Conservation (phyloP, 2,113 vertebrate species). For the Zosterops japonicus region DNA sequence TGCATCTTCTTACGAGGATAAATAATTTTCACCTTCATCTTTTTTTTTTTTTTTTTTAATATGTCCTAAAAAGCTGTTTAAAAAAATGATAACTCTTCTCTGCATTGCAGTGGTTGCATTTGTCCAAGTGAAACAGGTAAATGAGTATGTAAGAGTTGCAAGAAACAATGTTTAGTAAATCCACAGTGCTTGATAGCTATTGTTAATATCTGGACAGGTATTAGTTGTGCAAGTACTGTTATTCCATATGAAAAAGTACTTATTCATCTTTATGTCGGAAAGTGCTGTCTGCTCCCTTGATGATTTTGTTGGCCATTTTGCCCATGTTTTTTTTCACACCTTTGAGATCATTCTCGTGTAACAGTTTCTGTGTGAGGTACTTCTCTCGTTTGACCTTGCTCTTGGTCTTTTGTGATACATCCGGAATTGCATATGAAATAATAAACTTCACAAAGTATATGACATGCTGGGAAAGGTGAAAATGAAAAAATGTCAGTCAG, state of each 20-base stretch:
- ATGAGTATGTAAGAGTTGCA: background rate
- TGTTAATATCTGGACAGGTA: background rate
- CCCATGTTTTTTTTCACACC: slow-evolving; percentile 78
- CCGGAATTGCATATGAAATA: slow-evolving; percentile 87
- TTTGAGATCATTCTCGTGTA: slow-evolving; percentile 86
- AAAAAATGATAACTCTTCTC: background rate
- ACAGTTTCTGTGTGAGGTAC: slow-evolving; percentile 89
- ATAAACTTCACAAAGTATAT: slow-evolving; percentile 91
- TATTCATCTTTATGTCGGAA: slow-evolving; percentile 69
- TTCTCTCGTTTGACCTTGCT: slow-evolving; percentile 91
- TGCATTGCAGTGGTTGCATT: background rate
- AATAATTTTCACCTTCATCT: background rate
- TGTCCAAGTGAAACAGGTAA: slow-evolving; percentile 3
- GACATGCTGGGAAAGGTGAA: slow-evolving; percentile 80
- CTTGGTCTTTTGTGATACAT: slow-evolving; percentile 83
- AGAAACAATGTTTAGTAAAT: slow-evolving; percentile 1
- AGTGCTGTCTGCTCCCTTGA: slow-evolving; percentile 22
- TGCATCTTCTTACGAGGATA: background rate
- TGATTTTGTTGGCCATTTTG: slow-evolving; percentile 20
- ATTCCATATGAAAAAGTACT: background rate
- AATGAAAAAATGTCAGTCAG: slow-evolving; percentile 23
- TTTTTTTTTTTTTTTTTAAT: background rate
- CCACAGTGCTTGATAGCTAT: background rate
- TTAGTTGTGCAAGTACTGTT: background rate
- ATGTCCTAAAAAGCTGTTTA: background rate